Conservation (phyloP, 1,140 invertebrate genomes). For the Bombyx mori region ASM3026992v2 NC_085120.1:5617501-5618000, state of each 20-base stretch:
- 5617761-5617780: conserved; percentile 58
- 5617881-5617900: conserved; percentile 60
- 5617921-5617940: conserved; percentile 64
- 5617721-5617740: conserved; percentile 74
- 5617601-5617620: conserved; percentile 72
- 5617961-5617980: conserved; percentile 56
- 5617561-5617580: conserved; percentile 63
- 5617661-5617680: conserved; percentile 66
- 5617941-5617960: conserved; percentile 68
- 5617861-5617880: conserved; percentile 59
- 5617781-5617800: conserved; percentile 65
- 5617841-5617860: conserved; percentile 45
- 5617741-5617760: conserved; percentile 46
- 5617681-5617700: conserved; percentile 58
- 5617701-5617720: conserved; percentile 69
- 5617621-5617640: conserved; percentile 73
- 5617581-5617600: conserved; percentile 40
- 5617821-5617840: conserved; percentile 34
- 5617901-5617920: conserved; percentile 63
- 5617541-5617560: conserved; percentile 63
- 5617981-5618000: conserved; percentile 44
- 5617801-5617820: conserved; percentile 25
- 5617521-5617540: conserved; percentile 52
- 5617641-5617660: conserved; percentile 71
- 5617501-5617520: conserved; percentile 53